These are phyloP conservation scores for Drosophila setifemur DNA, from an alignment of 1,140 invertebrate genomes.

Conservation along the genomic window DNA sequence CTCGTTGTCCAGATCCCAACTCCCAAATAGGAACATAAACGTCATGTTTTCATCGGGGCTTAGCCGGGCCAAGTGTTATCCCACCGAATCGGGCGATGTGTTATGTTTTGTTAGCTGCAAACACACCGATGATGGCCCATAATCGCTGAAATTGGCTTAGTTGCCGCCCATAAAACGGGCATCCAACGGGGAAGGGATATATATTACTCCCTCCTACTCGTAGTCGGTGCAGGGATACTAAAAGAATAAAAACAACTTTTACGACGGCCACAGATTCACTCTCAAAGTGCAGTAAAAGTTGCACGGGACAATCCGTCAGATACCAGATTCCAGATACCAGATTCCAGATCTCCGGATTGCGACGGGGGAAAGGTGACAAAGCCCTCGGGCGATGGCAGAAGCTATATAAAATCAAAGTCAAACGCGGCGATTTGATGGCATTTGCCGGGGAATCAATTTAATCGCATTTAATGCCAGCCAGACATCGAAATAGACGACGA, in stretches of 20 bases:
- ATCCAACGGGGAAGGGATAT: neutral
- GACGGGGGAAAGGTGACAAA: constrained; percentile 55
- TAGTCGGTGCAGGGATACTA: constrained; percentile 63
- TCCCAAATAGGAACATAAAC: constrained; percentile 24
- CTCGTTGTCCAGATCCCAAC: too few relatives aligned
- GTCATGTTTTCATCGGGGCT: constrained; percentile 56
- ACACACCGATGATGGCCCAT: constrained; percentile 67
- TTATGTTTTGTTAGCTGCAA: constrained; percentile 78
- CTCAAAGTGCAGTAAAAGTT: constrained; percentile 76
- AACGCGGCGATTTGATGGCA: constrained; percentile 64
- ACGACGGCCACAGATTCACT: constrained; percentile 52
- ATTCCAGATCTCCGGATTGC: neutral
- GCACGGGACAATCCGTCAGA: constrained; percentile 63
- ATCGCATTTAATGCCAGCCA: constrained; percentile 74
- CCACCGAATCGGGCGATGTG: constrained; percentile 1
- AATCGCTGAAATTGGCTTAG: constrained; percentile 75
- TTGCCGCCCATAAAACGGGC: constrained; percentile 60
- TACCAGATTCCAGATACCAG: neutral
- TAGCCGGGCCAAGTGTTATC: constrained; percentile 46
- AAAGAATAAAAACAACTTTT: constrained; percentile 78
- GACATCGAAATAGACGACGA: constrained; percentile 38
- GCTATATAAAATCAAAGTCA: constrained; percentile 69
- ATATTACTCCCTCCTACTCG: neutral
- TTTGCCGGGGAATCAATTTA: constrained; percentile 74
- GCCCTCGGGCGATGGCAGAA: constrained; percentile 15